Conservation (phyloP, 2,113 vertebrate genomes). For the Salvelinus namaycush region DNA sequence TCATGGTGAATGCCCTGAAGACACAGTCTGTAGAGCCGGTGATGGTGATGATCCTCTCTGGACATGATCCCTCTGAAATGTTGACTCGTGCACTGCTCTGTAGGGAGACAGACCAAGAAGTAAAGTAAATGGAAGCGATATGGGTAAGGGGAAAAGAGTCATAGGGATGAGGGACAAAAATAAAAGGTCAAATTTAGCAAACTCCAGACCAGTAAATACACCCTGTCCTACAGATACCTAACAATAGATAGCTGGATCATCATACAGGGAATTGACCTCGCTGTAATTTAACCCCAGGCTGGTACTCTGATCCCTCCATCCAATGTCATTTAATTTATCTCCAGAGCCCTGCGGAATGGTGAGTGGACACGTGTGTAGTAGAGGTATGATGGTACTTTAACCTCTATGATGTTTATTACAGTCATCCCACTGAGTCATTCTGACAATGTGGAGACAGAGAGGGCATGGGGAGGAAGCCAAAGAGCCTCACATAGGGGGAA, state of each 20-base stretch:
- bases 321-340: constrained; percentile 5
- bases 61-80: constrained; percentile 91
- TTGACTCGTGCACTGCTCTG: constrained; percentile 92
- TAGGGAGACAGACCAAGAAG: constrained; percentile 13
- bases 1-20: constrained; percentile 92
- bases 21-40: constrained; percentile 87
- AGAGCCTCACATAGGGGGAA: constrained; percentile 34
- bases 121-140: too few species aligned
- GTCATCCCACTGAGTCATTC: constrained; percentile 56
- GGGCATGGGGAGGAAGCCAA: constrained; percentile 21
- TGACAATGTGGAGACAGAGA: constrained; percentile 22
- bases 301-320: too few species aligned
- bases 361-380: too few species aligned
- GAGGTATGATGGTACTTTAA: constrained; percentile 13
- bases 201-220: too few species aligned
- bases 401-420: constrained; percentile 29
- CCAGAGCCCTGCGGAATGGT: neutral
- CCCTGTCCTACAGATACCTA: constrained; percentile 21
- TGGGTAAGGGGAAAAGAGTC: constrained; percentile 12
- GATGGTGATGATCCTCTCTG: constrained; percentile 92
- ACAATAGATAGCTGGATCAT: constrained; percentile 11
- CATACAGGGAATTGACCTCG: constrained; percentile 17
- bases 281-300: neutral
- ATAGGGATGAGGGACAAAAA: neutral
- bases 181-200: neutral